Evolutionary conservation across 2,113 vertebrate species (phyloP), one percentile per base, ranked within the genome.

Genomic region (Leptodactylus fuscus): DNA sequence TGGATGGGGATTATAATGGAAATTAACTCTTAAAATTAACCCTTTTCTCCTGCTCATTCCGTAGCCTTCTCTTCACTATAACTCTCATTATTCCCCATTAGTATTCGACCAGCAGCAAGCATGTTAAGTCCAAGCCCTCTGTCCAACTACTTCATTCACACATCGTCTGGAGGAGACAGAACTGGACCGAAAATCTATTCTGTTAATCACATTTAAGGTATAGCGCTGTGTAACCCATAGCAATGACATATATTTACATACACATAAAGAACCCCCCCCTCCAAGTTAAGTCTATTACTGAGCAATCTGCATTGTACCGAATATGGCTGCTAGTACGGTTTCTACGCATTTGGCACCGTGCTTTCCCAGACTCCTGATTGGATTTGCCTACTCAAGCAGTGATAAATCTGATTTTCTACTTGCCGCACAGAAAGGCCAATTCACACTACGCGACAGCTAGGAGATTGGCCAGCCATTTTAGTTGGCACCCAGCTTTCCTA

Each of bases 111-210:
- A n/a, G n/a, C n/a, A 34, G 15, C 5, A 20, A 67, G 27, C 27
- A n/a, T 38, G 9, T n/a, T n/a, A 20, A 41, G 38, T 73, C 11
- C 38, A 74, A 32, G 46, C 38, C 24, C 20, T 44, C 36, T 2
- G 10, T 73, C 69, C 71, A 74, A 48, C 44, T 76, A 20, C 73
- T 32, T 49, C 44, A 49, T 49, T 48, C 46, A 46, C 73, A 48
- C 73, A 48, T 75, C 12, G 44, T 48, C 73, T 48, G 44, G 27
- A 75, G 73, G 44, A 49, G 73, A 71, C 20, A n/a, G 69, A 75
- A 49, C n/a, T 49, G n/a, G 70, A 44, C n/a, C 22, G 5, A 48
- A 46, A 74, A 13, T 49, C 73, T 48, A 29, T 20, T 75, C 41
- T 75, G 73, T 8, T 75, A 29, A 15, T 46, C 41, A 29, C 41